Base-by-base conservation (phyloP, 2,888 invertebrate genomes). In the Athripsodes cinereus region DNA sequence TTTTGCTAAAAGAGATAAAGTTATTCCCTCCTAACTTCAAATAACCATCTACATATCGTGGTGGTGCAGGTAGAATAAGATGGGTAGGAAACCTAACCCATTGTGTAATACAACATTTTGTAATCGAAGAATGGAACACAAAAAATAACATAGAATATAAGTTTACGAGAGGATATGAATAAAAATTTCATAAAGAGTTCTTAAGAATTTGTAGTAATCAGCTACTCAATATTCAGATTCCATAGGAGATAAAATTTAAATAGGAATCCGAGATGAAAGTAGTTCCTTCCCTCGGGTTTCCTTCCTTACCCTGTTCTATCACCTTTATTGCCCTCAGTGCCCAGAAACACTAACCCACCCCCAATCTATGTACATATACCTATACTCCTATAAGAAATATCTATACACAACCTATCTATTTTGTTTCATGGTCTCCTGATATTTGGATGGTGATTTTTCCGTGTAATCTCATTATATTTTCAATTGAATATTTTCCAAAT, bases 141-240 rank as follows among this genome's bases (percentile, higher is more conserved):
- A 40, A 40, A 16, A 40, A 40, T 40, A 40, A 40, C 40, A 40
- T 40, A 13, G 40, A 3, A 40, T 40, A 13, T 8, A 16, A 8
- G 40, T 40, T 40, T 40, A 40, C 40, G 40, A 40, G 40, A 40
- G 40, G 40, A 40, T 52, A 57, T 57, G 50, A 44, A 57, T 57
- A 46, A 57, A 52, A 52, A 57, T 57, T 57, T 57, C 57, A 57
- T 57, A 57, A 57, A 46, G 52, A 50, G 46, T 46, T 56, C 47
- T 52, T 57, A 46, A 52, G 55, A 35, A 46, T n/a, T 47, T 26
- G 57, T 20, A 18, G 52, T 57, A 57, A 57, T 57, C 22, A 57
- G 57, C 31, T 47, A 46, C 57, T 57, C 57, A 57, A 52, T 57
- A 57, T 57, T 57, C 57, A 57, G 57, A 57, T 57, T 57, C 52